Percentiles rank a stretch among this genome's conserved stretches.
Evolutionary conservation across 2,113 vertebrate species (phyloP).

Genomic region (Corythaixoides concolor): DNA sequence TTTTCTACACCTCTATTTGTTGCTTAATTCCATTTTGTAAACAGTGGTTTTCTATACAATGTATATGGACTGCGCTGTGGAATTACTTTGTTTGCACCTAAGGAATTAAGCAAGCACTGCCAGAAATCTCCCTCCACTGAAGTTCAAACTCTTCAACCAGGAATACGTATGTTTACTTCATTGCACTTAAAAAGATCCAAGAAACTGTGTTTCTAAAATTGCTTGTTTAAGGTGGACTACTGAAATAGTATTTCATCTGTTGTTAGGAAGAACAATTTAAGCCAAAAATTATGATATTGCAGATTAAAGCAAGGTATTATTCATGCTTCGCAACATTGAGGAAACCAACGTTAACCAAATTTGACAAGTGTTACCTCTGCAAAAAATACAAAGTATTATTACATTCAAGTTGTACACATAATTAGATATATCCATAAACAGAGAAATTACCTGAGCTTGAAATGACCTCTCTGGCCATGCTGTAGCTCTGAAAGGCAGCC

Average conservation of each 20-base stretch:
- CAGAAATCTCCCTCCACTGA: neutral
- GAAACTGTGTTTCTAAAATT: neutral
- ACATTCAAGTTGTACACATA: neutral
- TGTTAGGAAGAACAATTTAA: neutral
- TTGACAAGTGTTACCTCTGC: neutral
- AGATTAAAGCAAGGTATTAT: neutral
- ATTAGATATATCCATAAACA: neutral
- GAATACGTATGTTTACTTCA: neutral
- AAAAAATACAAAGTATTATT: neutral
- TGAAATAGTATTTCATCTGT: neutral
- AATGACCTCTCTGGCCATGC: neutral
- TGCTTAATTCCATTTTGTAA: neutral
- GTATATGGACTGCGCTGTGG: neutral
- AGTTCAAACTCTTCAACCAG: neutral
- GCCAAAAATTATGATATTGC: neutral
- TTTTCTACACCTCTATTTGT: conserved; percentile 30
- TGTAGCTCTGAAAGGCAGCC: neutral
- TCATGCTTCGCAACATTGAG: neutral
- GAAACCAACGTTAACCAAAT: neutral
- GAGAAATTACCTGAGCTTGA: neutral
- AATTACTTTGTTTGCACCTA: neutral
- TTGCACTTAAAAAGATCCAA: neutral
- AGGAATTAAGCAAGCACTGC: neutral
- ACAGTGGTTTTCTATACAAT: neutral
- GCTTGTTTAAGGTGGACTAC: neutral